These are phyloP conservation scores for Chloroceryle aenea DNA, from an alignment of 2,113 vertebrate species.

Conservation along the genomic window DNA sequence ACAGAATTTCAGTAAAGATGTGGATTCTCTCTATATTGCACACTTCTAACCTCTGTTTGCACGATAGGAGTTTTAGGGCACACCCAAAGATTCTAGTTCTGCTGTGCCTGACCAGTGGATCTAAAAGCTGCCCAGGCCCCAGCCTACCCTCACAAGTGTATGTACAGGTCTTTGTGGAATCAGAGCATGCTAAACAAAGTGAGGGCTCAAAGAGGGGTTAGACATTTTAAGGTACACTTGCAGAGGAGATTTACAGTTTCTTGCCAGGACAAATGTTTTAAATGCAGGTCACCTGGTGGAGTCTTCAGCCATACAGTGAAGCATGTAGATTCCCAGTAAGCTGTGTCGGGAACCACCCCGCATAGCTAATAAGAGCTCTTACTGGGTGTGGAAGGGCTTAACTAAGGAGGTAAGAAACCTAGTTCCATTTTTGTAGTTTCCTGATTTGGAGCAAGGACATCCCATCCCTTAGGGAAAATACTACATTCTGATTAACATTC, in stretches of 20 bases:
- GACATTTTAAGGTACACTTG: not conserved
- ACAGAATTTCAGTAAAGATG: not conserved
- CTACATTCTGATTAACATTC: not conserved
- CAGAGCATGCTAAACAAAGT: not conserved
- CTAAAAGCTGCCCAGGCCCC: not conserved
- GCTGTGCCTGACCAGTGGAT: not conserved
- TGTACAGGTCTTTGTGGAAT: not conserved
- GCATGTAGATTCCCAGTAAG: not conserved
- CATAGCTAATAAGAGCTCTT: not conserved
- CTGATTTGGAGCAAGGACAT: not conserved
- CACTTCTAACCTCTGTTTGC: not conserved
- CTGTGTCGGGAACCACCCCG: not conserved
- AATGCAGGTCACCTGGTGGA: not conserved
- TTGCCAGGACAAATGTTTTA: not conserved
- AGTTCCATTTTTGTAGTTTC: not conserved
- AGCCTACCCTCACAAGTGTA: not conserved
- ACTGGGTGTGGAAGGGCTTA: not conserved
- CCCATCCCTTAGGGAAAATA: not conserved
- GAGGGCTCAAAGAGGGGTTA: not conserved
- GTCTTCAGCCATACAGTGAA: not conserved
- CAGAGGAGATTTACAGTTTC: not conserved
- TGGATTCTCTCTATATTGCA: not conserved
- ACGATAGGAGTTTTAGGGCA: not conserved
- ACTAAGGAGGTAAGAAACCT: not conserved
- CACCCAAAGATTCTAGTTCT: not conserved